Base-by-base conservation (phyloP, 2,797 vertebrate genomes). In the Smutsia gigantea region DNA sequence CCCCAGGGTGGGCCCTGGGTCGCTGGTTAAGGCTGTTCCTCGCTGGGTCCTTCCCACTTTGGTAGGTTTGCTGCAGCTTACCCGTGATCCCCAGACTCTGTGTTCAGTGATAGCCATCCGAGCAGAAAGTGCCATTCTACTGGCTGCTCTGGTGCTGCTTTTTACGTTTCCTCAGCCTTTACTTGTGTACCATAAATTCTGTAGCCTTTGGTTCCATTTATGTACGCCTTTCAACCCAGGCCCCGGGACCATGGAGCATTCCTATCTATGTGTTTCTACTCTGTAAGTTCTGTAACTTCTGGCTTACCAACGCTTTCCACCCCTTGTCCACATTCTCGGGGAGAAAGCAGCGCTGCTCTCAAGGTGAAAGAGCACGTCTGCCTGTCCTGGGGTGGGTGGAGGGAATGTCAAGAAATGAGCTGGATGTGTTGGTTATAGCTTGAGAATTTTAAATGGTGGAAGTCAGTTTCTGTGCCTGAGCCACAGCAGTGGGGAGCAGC, bases 41-140 rank as follows among this genome's bases (percentile, higher is more conserved):
- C 1, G 4, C 68, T 37, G 21, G 31, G 46, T 17, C 51, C 21
- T 13, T 23, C 27, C 68, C 0, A 0, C 37, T 63, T 1, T 10
- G 18, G 5, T 7, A 0, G 14, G 0, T 69, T 72, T 66, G 68
- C 61, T 69, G 31, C 29, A 12, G 31, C 34, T 21, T 17, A 31
- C 21, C 34, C 1, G 3, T 19, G 55, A 2, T 49, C 37, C 51
- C 29, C 8, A 46, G 31, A 29, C 15, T 49, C 31, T 5, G 4
- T 42, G 49, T 66, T 82, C 34, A 23, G 75, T 31, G 46, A 19
- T 4, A 1, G 63, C 66, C 6, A 2, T 79, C 23, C 3, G 37
- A n/a, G 18, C 37, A 71, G 51, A 17, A 14, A 7, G 12, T 2
- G 14, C 51, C 46, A 19, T 7, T 74, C 34, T 23, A 29, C n/a